Evolutionary conservation across 1,140 invertebrate genomes (phyloP).

Genomic region (Solen grandis): DNA sequence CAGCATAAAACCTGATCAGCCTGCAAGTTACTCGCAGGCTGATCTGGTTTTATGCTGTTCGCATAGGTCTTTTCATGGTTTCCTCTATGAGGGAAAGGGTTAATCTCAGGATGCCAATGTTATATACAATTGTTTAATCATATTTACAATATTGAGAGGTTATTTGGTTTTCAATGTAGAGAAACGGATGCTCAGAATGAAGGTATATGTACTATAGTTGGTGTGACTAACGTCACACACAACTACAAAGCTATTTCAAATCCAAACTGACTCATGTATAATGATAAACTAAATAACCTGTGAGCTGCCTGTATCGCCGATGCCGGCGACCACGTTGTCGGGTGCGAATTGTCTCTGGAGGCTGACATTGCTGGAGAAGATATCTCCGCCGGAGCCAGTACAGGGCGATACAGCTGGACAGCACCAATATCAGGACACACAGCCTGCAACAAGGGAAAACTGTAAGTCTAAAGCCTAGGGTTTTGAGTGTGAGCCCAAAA

Average conservation of each 20-base stretch:
- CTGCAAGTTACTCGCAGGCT: too few relatives aligned
- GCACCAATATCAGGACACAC: constrained; percentile 36
- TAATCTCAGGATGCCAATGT: too few relatives aligned
- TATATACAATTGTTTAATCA: too few relatives aligned
- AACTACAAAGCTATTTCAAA: neutral
- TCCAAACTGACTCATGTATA: neutral
- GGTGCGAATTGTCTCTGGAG: neutral
- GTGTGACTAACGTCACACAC: neutral
- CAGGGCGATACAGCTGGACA: constrained; percentile 21
- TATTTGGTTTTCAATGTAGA: too few relatives aligned
- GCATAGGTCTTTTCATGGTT: too few relatives aligned
- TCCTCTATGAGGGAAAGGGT: too few relatives aligned
- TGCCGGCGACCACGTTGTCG: neutral
- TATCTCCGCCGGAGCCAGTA: constrained; percentile 46
- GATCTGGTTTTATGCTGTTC: too few relatives aligned
- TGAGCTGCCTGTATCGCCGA: constrained; percentile 35
- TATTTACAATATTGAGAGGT: too few relatives aligned
- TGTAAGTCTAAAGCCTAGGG: too few relatives aligned
- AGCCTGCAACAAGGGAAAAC: constrained; percentile 35
- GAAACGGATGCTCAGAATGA: too few relatives aligned
- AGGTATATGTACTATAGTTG: neutral
- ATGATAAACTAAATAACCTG: constrained; percentile 10
- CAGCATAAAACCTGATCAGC: too few relatives aligned
- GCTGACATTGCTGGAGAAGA: neutral
- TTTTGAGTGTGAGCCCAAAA: too few relatives aligned